Base-by-base conservation (phyloP, 2,888 invertebrate species). In the Melanophora roralis region DNA sequence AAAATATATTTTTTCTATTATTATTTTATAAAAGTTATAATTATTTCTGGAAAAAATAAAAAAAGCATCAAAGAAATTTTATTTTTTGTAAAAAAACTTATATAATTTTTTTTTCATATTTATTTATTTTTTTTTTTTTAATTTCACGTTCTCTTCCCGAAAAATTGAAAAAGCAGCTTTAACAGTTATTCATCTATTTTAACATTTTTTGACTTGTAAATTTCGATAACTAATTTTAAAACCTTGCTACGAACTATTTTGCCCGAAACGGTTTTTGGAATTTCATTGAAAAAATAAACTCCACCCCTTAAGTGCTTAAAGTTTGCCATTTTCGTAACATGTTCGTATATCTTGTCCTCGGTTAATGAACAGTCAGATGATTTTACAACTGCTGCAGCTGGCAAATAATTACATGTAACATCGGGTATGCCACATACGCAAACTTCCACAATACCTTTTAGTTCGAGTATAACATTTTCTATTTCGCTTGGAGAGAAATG, bases 401-500 rank as follows among this genome's bases (percentile, higher is more conserved):
- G 86, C 0, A 86, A 81, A 73, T 86, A 1, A 81, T 75, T 40
- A 8, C 19, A 11, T 8, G 19, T 19, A 8, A 82, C 82, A 72
- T 88, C 85, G 2, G 85, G 85, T 38, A 88, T 82, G 12, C 89
- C 87, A 40, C 86, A 85, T 4, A 88, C 88, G 34, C 86, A 86
- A 1, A 86, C 87, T 12, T 86, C 86, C 45, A 82, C 75, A 2
- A 89, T 85, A 47, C 85, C 84, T 0, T 83, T 76, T 38, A 87
- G 60, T 38, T 84, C 82, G 0, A 83, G 14, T 27, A 89, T 85
- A 0, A 84, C 81, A 14, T 81, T 72, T 82, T 89, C 89, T 11
- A 89, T 87, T 69, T 87, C 87, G 0, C 84, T 84, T 59, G 89
- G 88, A 81, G 83, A 87, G 34, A 85, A 86, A 40, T 87, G 86